phyloP scores from a whole-genome alignment of 1,140 invertebrate species.

The Drosophila suzukii region DNA sequence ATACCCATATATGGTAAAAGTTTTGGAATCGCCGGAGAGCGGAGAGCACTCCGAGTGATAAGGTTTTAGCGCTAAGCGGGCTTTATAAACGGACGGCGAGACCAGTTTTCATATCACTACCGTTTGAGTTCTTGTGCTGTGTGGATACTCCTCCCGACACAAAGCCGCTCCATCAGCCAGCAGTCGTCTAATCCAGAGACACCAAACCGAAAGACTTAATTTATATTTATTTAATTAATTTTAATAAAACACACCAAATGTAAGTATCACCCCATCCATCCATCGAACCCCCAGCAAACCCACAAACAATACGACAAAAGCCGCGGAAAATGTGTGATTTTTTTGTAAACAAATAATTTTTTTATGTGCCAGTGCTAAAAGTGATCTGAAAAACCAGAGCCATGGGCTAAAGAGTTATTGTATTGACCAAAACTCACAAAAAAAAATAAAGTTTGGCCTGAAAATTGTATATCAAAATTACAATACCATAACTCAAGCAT shows the following conservation, averaged over 20 bases:
- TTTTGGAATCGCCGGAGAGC: constrained; percentile 58
- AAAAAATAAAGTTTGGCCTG: constrained; percentile 3
- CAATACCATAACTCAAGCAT: constrained; percentile 10
- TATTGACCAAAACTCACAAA: constrained; percentile 1
- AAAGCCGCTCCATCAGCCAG: constrained; percentile 70
- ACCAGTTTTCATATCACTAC: constrained; percentile 84
- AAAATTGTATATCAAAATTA: constrained; percentile 7
- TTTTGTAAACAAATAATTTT: constrained; percentile 35
- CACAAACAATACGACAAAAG: constrained; percentile 3
- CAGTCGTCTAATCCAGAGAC: constrained; percentile 73
- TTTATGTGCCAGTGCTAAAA: constrained; percentile 43
- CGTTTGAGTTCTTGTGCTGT: constrained; percentile 84
- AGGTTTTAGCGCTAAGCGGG: constrained; percentile 39
- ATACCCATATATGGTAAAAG: constrained; percentile 84
- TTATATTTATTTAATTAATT: constrained; percentile 84
- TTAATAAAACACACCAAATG: constrained; percentile 81
- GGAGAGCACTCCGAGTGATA: constrained; percentile 67
- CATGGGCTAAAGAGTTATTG: constrained; percentile 13
- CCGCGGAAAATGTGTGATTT: constrained; percentile 16
- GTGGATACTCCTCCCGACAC: constrained; percentile 78
- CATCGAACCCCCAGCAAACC: background rate
- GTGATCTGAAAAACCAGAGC: constrained; percentile 13
- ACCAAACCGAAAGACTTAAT: constrained; percentile 83
- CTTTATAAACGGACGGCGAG: constrained; percentile 74
- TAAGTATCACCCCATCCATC: constrained; percentile 57